phyloP scores from a whole-genome alignment of 2,797 vertebrate genomes.

The Manis pentadactyla region DNA sequence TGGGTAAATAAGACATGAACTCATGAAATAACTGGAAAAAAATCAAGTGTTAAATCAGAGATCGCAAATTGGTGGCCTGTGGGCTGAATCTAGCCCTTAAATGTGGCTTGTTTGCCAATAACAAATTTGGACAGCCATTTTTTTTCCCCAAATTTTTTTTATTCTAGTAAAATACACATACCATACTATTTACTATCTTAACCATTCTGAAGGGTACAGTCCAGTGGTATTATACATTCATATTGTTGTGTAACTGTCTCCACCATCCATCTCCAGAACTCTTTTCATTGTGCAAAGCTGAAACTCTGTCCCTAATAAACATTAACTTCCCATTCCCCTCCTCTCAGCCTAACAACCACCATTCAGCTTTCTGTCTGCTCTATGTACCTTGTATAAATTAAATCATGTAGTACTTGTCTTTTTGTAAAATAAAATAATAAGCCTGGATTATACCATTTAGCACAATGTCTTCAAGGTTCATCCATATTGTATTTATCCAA shows the following conservation, averaged over 20 bases:
- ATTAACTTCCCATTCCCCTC: too few species aligned
- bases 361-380: not conserved
- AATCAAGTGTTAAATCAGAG: not conserved
- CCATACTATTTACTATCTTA: not conserved
- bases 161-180: not conserved
- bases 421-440: not conserved
- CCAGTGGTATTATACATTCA: not conserved
- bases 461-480: not conserved
- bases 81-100: not conserved
- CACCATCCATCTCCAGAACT: not conserved
- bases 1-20: not conserved
- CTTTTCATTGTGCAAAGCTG: not conserved
- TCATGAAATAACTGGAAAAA: not conserved
- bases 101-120: not conserved
- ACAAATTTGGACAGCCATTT: not conserved
- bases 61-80: not conserved
- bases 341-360: not conserved
- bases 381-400: not conserved
- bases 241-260: not conserved
- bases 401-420: not conserved
- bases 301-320: not conserved
- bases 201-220: not conserved
- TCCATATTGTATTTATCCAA: not conserved
- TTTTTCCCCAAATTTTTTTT: not conserved
- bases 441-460: not conserved